phyloP scores from a whole-genome alignment of 2,113 vertebrate species.

The Ictalurus punctatus region DNA sequence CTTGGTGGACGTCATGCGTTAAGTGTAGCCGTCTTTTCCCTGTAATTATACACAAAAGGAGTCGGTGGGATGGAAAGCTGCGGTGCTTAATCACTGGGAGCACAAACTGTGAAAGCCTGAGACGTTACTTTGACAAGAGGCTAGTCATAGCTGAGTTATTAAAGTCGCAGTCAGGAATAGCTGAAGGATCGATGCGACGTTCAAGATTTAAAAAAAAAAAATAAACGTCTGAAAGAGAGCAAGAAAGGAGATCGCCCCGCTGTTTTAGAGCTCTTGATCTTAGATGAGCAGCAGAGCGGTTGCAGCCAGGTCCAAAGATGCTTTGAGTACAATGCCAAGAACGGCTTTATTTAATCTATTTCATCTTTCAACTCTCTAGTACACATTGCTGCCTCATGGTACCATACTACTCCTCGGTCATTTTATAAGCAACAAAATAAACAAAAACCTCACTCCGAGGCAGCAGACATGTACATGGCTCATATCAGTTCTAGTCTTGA shows the following conservation, averaged over 20 bases:
- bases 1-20: slow-evolving; percentile 5
- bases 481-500: not conserved
- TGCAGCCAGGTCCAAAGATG: not conserved
- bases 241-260: not conserved
- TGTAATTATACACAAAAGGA: slow-evolving; percentile 42
- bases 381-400: not conserved
- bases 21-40: slow-evolving; percentile 14
- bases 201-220: not conserved
- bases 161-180: not conserved
- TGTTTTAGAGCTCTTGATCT: not conserved
- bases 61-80: slow-evolving; percentile 23
- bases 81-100: slow-evolving; percentile 9
- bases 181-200: not conserved
- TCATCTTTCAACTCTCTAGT: not conserved
- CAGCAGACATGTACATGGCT: not conserved
- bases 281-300: not conserved
- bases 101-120: not conserved
- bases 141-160: slow-evolving; percentile 21
- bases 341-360: not conserved
- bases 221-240: not conserved
- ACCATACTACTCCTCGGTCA: too few relatives aligned
- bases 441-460: not conserved
- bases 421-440: not conserved
- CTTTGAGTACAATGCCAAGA: not conserved
- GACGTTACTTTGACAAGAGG: not conserved